These are phyloP conservation scores for Lamprotornis superbus DNA, from an alignment of 2,113 vertebrate genomes.

Conservation along the genomic window DNA sequence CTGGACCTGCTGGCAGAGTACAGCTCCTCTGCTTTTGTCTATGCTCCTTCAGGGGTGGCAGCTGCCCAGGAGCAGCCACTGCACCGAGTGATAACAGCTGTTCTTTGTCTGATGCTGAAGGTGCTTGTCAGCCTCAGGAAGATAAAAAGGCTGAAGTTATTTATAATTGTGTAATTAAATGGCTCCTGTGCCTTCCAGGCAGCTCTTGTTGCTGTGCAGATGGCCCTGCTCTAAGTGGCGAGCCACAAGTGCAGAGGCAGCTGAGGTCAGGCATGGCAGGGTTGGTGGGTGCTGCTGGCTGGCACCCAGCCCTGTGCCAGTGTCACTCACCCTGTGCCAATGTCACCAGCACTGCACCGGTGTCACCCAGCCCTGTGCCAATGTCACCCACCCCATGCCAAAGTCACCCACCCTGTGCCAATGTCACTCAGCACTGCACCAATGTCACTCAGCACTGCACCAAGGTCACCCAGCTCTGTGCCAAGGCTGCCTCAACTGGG, in stretches of 20 bases:
- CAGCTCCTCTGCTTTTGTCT: background rate
- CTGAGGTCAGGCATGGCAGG: rapidly evolving
- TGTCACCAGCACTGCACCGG: background rate
- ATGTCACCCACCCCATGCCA: background rate
- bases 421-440: background rate
- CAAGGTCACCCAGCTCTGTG: background rate
- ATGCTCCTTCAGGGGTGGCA: background rate
- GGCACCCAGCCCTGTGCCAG: background rate
- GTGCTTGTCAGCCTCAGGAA: background rate
- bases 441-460: background rate
- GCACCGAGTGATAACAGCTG: background rate
- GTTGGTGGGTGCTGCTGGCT: background rate
- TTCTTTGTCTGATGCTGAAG: slow-evolving; percentile 48
- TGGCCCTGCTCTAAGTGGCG: background rate
- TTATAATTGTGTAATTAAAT: slow-evolving; percentile 54
- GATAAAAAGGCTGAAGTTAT: slow-evolving; percentile 51
- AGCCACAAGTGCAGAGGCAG: background rate
- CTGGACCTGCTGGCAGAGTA: rapidly evolving
- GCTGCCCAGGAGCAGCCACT: slow-evolving; percentile 10
- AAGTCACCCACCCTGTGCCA: background rate
- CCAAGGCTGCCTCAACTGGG: background rate
- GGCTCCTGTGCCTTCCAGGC: background rate
- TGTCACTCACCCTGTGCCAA: background rate
- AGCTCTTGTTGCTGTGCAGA: background rate
- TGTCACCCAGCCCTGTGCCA: background rate